Evolutionary conservation across 1,140 invertebrate genomes (phyloP), one percentile per base, ranked within the genome.

Genomic region (Ostrea denselamellosa): DNA sequence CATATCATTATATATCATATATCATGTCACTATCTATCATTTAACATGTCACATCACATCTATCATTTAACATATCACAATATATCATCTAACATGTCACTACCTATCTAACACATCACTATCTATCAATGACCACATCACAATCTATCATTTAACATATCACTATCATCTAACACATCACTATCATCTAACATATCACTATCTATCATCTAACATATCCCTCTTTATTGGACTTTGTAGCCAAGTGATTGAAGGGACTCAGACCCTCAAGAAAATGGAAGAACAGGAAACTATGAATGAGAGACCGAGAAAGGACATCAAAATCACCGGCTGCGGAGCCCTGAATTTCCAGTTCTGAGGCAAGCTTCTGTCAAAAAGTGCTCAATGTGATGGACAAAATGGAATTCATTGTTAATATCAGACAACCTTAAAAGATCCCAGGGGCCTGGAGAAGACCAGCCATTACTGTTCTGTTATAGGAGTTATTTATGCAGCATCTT

Each of bases 301-400:
- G 87, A 89, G 94, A 91, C 96, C 96, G 8, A 91, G 94, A 17
- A 94, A 94, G 88, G 95, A 95, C 28, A 94, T 96, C 8, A 92
- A 93, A 82, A 95, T 96, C 83, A 90, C 91, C 28, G 91, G 93
- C 77, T 94, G 94, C 91, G 94, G 94, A 19, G 85, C 92, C 10
- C 90, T 91, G 53, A 91, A 89, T 58, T 93, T 91, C 89, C 92
- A 93, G 77, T 94, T 94, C 87, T 95, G 91, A 92, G 68, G 25
- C 17, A 62, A 0, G 14, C 8, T 8, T 56, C 9, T 12, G 8
- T 9, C 9, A 17, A 17, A 53, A 56, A 12, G 9, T 56, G 9
- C 54, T 56, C 54, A 56, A 56, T 56, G 14, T 12, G 54, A 56
- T 1, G 1, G 14, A 56, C 54, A 56, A 17, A 17, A 17, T 9